These are phyloP conservation scores for Ophion obscuratus DNA, from an alignment of 2,888 invertebrate species.

Conservation along the genomic window DNA sequence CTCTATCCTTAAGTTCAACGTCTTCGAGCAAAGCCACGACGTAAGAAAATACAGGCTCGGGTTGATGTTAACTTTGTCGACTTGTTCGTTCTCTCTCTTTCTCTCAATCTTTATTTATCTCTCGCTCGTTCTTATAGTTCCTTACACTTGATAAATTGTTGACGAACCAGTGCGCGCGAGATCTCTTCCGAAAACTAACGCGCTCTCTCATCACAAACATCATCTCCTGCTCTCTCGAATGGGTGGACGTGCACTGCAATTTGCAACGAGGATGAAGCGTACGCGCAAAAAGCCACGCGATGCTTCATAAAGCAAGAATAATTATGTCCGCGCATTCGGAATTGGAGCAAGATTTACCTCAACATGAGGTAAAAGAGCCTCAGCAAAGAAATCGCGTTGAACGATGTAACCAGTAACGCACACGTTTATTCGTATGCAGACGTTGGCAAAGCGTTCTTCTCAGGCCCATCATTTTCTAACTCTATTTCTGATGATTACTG, in stretches of 20 bases:
- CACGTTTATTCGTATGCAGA: too few species aligned
- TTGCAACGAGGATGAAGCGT: constrained; percentile 15
- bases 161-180: constrained; percentile 47
- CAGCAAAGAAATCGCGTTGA: neutral
- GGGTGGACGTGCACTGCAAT: constrained; percentile 32
- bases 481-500: neutral
- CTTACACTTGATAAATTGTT: constrained; percentile 55
- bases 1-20: constrained; percentile 35
- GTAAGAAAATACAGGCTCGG: constrained; percentile 22
- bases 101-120: constrained; percentile 5
- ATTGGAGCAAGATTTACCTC: neutral
- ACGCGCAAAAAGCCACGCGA: neutral
- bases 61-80: constrained; percentile 1
- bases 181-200: constrained; percentile 24
- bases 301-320: constrained; percentile 17
- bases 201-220: constrained; percentile 31
- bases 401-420: neutral
- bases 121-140: constrained; percentile 50
- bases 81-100: neutral
- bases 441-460: neutral
- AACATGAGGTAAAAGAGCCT: neutral
- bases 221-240: constrained; percentile 1
- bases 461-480: neutral
- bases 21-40: neutral
- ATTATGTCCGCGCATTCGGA: constrained; percentile 6